phyloP scores from a whole-genome alignment of 2,888 invertebrate genomes.

The Hydrotaea diabolus region DNA sequence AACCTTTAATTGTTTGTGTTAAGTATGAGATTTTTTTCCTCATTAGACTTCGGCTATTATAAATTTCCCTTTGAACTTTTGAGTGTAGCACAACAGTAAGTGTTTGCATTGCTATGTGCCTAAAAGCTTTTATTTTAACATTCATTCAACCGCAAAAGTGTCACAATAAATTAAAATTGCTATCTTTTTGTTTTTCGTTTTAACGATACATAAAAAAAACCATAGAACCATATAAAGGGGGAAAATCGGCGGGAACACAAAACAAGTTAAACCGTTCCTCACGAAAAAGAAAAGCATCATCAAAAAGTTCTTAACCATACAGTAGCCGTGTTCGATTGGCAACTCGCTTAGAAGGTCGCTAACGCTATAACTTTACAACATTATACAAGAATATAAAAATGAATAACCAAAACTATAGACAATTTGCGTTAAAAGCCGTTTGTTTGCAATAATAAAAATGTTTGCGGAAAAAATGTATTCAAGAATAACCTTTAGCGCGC shows the following conservation, averaged over 20 bases:
- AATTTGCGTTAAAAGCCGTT: too few species aligned
- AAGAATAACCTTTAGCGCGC: too few species aligned
- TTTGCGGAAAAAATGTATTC: too few species aligned
- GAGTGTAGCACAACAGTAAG: background rate
- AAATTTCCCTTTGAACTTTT: background rate
- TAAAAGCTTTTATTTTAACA: slow-evolving; percentile 50
- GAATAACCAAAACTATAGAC: too few species aligned
- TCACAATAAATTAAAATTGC: slow-evolving; percentile 63
- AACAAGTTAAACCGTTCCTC: background rate
- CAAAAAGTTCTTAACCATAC: slow-evolving; percentile 3
- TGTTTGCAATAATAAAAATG: too few species aligned
- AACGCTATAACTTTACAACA: too few species aligned
- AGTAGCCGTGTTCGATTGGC: too few species aligned
- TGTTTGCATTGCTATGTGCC: background rate
- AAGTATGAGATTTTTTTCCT: too few species aligned
- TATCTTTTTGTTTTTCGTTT: slow-evolving; percentile 16
- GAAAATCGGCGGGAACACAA: slow-evolving; percentile 5
- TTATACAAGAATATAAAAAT: background rate
- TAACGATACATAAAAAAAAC: slow-evolving; percentile 43
- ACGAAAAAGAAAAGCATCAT: background rate
- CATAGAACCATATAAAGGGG: slow-evolving; percentile 56
- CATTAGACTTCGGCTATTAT: too few species aligned
- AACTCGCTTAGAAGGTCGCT: too few species aligned
- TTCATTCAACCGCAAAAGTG: slow-evolving; percentile 62
- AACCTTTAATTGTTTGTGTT: too few species aligned